phyloP scores from a whole-genome alignment of 2,888 invertebrate species.

The Drosophila borborema region DNA sequence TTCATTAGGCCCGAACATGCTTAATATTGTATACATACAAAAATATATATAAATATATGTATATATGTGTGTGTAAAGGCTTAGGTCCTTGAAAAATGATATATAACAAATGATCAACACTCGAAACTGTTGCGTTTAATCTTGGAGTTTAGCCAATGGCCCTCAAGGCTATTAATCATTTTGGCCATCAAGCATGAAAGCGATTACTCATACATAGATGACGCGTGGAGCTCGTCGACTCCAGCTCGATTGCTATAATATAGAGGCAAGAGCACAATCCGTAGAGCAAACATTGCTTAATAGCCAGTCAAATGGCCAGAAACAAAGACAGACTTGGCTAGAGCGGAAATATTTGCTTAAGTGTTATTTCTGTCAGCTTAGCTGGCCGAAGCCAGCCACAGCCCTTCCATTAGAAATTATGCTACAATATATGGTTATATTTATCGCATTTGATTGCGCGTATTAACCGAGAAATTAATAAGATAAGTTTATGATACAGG shows the following conservation, averaged over 20 bases:
- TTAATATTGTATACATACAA: neutral
- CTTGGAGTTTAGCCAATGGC: slow-evolving; percentile 73
- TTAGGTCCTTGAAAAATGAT: slow-evolving; percentile 34
- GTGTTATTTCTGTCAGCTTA: slow-evolving; percentile 82
- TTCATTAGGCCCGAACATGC: slow-evolving; percentile 25
- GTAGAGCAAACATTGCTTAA: slow-evolving; percentile 70
- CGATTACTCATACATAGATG: slow-evolving; percentile 78
- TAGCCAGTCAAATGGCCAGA: slow-evolving; percentile 65
- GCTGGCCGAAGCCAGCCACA: slow-evolving; percentile 38
- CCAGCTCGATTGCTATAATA: too few relatives aligned
- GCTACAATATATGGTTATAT: slow-evolving; percentile 75
- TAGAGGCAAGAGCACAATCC: slow-evolving; percentile 20
- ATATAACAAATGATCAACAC: slow-evolving; percentile 76
- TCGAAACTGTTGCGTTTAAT: slow-evolving; percentile 78
- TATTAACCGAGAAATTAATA: slow-evolving; percentile 78
- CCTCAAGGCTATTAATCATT: slow-evolving; percentile 69
- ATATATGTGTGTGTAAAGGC: slow-evolving; percentile 9
- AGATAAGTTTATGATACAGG: slow-evolving; percentile 67
- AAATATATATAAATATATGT: neutral
- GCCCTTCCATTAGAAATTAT: slow-evolving; percentile 60
- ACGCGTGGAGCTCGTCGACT: slow-evolving; percentile 15
- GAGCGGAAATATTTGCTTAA: slow-evolving; percentile 73
- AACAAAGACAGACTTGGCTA: slow-evolving; percentile 39
- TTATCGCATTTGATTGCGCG: slow-evolving; percentile 79
- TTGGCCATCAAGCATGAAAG: slow-evolving; percentile 77